Percentiles rank a stretch among this genome's conserved stretches.
These are phyloP conservation scores for Rafetus swinhoei DNA, from an alignment of 2,113 vertebrate species.

Conservation along the genomic window DNA sequence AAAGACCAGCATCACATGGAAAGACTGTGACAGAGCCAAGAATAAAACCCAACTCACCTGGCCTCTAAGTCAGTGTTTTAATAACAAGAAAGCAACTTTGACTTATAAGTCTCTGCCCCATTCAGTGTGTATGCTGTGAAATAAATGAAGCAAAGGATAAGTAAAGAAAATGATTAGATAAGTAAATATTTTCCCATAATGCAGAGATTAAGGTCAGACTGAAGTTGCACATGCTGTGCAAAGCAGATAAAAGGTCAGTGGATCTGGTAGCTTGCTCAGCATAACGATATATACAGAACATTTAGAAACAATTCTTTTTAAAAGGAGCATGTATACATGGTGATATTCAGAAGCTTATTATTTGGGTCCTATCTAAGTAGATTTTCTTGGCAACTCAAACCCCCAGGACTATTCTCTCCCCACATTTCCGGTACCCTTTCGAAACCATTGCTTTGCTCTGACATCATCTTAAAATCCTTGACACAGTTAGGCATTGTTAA, in stretches of 20 bases:
- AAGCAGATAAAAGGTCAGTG: not conserved
- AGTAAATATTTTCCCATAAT: not conserved
- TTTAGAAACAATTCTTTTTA: not conserved
- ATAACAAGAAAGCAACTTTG: not conserved
- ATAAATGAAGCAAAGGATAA: fast-evolving
- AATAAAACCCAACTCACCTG: not conserved
- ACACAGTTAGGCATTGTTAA: not conserved
- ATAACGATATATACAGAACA: not conserved
- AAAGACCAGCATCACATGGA: not conserved
- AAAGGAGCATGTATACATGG: not conserved
- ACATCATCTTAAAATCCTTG: not conserved
- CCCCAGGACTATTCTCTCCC: not conserved
- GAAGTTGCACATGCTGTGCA: not conserved
- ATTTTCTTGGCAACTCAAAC: not conserved
- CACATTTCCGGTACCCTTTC: not conserved
- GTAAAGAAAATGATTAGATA: not conserved
- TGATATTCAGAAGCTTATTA: not conserved
- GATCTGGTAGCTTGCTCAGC: not conserved
- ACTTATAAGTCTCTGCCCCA: not conserved
- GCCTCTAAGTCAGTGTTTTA: not conserved
- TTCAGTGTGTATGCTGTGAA: not conserved
- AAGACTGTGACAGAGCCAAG: not conserved
- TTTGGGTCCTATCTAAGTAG: not conserved
- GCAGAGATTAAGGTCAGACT: not conserved
- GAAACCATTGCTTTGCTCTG: fast-evolving